These are phyloP conservation scores for Danio kyathit DNA, from an alignment of 2,797 vertebrate genomes.

Conservation along the genomic window DNA sequence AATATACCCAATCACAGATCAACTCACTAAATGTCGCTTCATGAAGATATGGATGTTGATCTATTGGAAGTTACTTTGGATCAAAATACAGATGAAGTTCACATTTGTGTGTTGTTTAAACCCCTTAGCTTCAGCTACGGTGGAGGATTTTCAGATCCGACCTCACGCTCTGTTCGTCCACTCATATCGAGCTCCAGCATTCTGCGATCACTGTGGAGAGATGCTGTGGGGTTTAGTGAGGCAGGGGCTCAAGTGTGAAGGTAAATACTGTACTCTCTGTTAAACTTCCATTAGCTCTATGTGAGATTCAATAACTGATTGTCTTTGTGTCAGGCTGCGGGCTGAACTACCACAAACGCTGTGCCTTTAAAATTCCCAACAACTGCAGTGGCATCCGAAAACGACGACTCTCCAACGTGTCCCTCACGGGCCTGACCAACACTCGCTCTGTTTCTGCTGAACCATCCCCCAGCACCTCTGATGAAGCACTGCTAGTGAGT, in stretches of 20 bases:
- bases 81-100: background rate
- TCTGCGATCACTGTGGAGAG: constrained; percentile 98
- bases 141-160: constrained; percentile 97
- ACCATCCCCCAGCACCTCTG: constrained; percentile 76
- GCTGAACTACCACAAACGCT: constrained; percentile 97
- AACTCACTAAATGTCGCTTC: background rate
- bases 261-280: constrained; percentile 68
- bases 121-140: constrained; percentile 89
- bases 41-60: background rate
- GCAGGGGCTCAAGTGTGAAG: constrained; percentile 98
- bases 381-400: constrained; percentile 94
- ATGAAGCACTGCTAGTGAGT: constrained; percentile 91
- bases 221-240: constrained; percentile 98
- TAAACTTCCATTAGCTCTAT: background rate
- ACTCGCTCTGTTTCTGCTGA: constrained; percentile 87
- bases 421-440: constrained; percentile 84
- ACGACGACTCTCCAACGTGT: constrained; percentile 92
- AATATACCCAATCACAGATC: background rate
- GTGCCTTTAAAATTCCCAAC: constrained; percentile 98
- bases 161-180: constrained; percentile 95
- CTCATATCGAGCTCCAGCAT: constrained; percentile 93
- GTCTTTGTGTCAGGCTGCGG: constrained; percentile 85
- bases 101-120: constrained; percentile 15
- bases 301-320: background rate
- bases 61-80: background rate